Evolutionary conservation across 2,113 vertebrate genomes (phyloP), one percentile per base, ranked within the genome.

Genomic region (Oxygymnocypris stewartii): DNA sequence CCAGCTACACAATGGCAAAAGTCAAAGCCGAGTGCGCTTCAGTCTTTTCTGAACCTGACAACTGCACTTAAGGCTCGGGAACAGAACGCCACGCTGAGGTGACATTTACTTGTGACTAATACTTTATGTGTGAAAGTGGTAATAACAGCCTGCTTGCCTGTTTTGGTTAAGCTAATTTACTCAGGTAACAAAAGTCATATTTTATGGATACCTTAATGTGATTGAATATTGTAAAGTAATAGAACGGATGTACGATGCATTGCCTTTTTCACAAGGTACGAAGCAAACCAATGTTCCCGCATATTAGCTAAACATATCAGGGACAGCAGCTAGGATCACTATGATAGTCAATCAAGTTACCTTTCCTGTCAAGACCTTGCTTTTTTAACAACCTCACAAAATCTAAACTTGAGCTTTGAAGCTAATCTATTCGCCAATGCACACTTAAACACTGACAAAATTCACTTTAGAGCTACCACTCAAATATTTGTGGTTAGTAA

Each of bases 51-150:
- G 51, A 54, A 59, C 63, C 81, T 83, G 61, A 69, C 69, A 88
- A 86, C 31, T 35, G 75, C 76, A 76, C 83, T 80, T 84, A 25
- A 49, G 28, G 77, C 63, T 81, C 31, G 31, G 31, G 42, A 79
- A 77, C 44, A 28, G 77, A 76, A 69, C 65, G 12, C 61, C 28
- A 84, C 49, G 37, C 59, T n/a, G 79, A 79, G 88, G 80, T 88
- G 85, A 86, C 76, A 89, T 88, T 86, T 65, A 69, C 84, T 84
- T 49, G 23, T 42, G 35, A 87, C 81, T 84, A 86, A 86, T 42
- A 73, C 10, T 42, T 77, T 69, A 57, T 80, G 86, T 54, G 79
- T 79, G 81, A 80, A 61, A 76, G 74, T 65, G 75, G 25, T 80
- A 84, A 88, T 80, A 84, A 61, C 84, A 61, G n/a, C 18, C 18